Conservation (phyloP, 2,888 invertebrate genomes). For the Brachypterus glaber region DNA sequence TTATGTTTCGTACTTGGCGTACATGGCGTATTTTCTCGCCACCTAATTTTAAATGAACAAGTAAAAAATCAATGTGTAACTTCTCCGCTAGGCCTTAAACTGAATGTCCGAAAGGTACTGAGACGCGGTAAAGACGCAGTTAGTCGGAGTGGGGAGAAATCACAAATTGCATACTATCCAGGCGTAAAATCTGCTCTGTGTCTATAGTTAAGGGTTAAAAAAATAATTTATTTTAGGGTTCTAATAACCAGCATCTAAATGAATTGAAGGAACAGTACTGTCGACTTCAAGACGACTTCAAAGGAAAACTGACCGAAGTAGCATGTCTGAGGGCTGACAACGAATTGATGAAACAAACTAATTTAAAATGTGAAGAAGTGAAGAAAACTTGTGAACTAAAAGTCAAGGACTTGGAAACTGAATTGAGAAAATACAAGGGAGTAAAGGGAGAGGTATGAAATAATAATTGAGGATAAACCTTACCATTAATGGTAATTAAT, state of each 20-base stretch:
- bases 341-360: constrained; percentile 41
- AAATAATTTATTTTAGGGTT: constrained; percentile 36
- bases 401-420: constrained; percentile 49
- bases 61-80: no score
- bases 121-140: no score
- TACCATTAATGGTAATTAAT: constrained; percentile 8
- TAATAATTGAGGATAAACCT: constrained; percentile 13
- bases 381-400: constrained; percentile 52
- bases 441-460: constrained; percentile 33
- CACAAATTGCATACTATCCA: no score
- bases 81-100: no score
- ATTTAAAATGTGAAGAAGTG: constrained; percentile 37
- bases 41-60: no score
- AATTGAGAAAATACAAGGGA: constrained; percentile 37
- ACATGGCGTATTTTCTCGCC: no score
- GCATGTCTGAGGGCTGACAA: constrained; percentile 44
- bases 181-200: no score
- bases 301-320: constrained; percentile 58
- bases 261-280: constrained; percentile 52
- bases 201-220: no score
- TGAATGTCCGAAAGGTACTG: no score
- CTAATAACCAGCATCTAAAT: constrained; percentile 48
- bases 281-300: constrained; percentile 57
- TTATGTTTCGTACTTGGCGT: no score
- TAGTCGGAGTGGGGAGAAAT: no score